Evolutionary conservation across 1,140 invertebrate genomes (phyloP).

Genomic region (Helicoverpa zea): DNA sequence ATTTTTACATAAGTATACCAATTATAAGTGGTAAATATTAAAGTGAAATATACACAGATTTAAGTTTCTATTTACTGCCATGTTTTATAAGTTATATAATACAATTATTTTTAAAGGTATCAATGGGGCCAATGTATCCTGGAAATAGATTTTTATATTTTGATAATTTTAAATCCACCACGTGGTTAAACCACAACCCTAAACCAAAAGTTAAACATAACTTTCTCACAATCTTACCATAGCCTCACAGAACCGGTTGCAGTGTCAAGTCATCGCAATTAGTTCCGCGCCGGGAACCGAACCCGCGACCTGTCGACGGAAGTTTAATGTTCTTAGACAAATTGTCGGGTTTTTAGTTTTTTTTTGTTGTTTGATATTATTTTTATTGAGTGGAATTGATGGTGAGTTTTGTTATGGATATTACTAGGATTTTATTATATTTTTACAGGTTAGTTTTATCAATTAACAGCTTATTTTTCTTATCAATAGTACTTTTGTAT

Average conservation of each 20-base stretch:
- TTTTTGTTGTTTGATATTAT: neutral
- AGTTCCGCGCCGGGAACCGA: conserved; percentile 53
- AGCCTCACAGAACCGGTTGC: conserved; percentile 15
- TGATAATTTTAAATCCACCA: too few relatives aligned
- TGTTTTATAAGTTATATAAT: too few relatives aligned
- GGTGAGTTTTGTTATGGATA: neutral
- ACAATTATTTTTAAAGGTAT: too few relatives aligned
- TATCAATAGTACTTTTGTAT: neutral
- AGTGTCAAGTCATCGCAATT: conserved; percentile 54
- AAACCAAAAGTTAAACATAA: neutral
- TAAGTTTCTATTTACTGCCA: too few relatives aligned
- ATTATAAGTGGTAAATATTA: too few relatives aligned
- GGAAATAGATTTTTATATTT: too few relatives aligned
- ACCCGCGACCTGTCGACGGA: conserved; percentile 45
- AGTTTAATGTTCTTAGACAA: conserved; percentile 36
- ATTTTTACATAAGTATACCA: too few relatives aligned
- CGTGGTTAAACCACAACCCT: neutral
- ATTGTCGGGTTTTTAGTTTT: conserved; percentile 11
- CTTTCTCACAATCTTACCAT: conserved; percentile 35
- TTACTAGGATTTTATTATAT: too few relatives aligned
- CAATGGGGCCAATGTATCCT: too few relatives aligned
- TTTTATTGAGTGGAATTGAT: conserved; percentile 24
- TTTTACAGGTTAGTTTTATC: neutral
- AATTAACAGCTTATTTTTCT: neutral
- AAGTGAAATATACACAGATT: too few relatives aligned